These are phyloP conservation scores for Onchidella celtica DNA, from an alignment of 2,888 invertebrate species.

Conservation along the genomic window DNA sequence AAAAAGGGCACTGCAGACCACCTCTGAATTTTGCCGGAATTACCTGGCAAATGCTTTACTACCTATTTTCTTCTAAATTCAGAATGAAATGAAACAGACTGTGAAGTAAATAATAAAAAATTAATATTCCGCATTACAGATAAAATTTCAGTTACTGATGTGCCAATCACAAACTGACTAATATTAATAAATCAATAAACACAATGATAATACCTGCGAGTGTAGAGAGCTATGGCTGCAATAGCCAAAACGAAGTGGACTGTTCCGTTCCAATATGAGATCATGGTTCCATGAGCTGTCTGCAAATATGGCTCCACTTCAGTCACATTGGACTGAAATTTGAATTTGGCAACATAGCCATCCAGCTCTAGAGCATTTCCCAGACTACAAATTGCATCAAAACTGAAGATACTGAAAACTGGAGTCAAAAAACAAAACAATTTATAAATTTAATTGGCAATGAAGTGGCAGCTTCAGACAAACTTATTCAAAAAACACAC, in stretches of 20 bases:
- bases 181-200: no score
- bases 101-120: no score
- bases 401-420: conserved; percentile 28
- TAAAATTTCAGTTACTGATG: no score
- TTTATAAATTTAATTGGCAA: neutral
- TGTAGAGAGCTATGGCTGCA: conserved; percentile 46
- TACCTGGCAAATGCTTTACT: no score
- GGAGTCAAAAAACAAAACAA: neutral
- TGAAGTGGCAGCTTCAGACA: neutral
- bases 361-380: conserved; percentile 31
- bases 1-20: no score
- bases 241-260: conserved; percentile 76
- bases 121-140: no score
- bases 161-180: no score
- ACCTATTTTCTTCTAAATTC: no score
- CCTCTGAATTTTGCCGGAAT: no score
- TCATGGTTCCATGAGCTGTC: conserved; percentile 75
- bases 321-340: conserved; percentile 5
- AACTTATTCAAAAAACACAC: neutral
- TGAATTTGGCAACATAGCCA: conserved; percentile 3
- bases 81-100: no score
- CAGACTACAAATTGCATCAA: conserved; percentile 4
- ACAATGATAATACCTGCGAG: no score
- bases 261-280: conserved; percentile 77
- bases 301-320: conserved; percentile 70